Evolutionary conservation across 2,113 vertebrate species (phyloP), one percentile per base, ranked within the genome.

Genomic region (Nothoprocta perdicaria): DNA sequence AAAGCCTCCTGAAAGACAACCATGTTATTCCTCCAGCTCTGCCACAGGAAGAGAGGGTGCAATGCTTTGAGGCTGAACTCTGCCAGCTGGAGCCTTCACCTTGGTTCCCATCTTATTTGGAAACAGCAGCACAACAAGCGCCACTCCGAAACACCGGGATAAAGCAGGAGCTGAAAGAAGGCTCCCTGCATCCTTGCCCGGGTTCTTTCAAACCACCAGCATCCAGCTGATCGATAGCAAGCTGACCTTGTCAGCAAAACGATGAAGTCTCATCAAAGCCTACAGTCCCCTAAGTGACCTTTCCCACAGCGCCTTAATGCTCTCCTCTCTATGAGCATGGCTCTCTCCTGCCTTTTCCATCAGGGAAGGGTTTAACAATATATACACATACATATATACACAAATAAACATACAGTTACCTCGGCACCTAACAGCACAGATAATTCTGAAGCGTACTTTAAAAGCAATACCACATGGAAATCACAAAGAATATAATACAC

Each of bases 191-290:
- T 84, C 73, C 92, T 90, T 93, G 86, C 45, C 75, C 5, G 40
- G 41, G 43, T 81, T 86, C 95, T 77, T 84, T 93, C 73, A 89
- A 84, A 93, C 62, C 94, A 84, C 43, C 67, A 57, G 52, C 85
- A 79, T 90, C 92, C 90, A 94, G 85, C 86, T 93, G 76, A 97
- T 98, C 98, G 97, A 98, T 98, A 98, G 90, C 95, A 95, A 95
- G 95, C 91, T 98, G 97, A 97, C 97, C 97, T 88, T 97, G 97
- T 97, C 95, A 95, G 96, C 97, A 97, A 97, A 97, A 98, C 97
- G 96, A 98, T 97, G 87, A 97, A 97, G 95, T 95, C 90, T 96
- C 91, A 95, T 97, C 96, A 97, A 97, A 97, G 97, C 79, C 87
- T 97, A 97, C 90, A 97, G 97, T 93, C 65, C 92, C 78, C 7